Percentiles rank a stretch among this genome's conserved stretches.
Conservation (phyloP, 2,888 invertebrate species). For the Lordiphosa fenestrarum region DNA sequence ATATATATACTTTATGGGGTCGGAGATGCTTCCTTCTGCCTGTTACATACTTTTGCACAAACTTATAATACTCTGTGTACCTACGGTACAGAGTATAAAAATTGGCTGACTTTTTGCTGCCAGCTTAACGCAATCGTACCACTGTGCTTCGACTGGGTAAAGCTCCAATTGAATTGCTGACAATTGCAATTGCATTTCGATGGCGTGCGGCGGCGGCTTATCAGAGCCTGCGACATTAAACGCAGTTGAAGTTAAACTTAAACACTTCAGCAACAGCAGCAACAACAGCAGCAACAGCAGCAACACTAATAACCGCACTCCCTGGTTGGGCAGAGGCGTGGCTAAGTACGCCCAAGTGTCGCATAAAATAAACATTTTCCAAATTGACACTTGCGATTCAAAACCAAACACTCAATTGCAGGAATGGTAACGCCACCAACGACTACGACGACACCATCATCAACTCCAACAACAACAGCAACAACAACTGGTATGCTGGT, state of each 20-base stretch:
- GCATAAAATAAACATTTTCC: slow-evolving; percentile 75
- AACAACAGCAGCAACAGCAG: neutral
- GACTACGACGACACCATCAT: slow-evolving; percentile 46
- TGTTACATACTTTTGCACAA: too few relatives aligned
- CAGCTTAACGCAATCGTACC: fast-evolving
- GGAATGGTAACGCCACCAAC: slow-evolving; percentile 41
- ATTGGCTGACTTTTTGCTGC: too few relatives aligned
- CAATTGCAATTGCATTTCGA: slow-evolving; percentile 42
- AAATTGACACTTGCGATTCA: slow-evolving; percentile 75
- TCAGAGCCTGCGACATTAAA: slow-evolving; percentile 26
- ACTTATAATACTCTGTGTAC: too few relatives aligned
- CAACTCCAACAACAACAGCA: slow-evolving; percentile 30
- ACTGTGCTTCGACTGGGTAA: slow-evolving; percentile 27
- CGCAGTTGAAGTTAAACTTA: slow-evolving; percentile 5
- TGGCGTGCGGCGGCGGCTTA: slow-evolving; percentile 22
- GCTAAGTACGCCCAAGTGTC: slow-evolving; percentile 52
- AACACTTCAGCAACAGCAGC: slow-evolving; percentile 3
- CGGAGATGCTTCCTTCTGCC: too few relatives aligned
- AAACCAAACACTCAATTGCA: slow-evolving; percentile 61
- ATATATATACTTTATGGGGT: too few relatives aligned
- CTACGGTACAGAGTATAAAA: too few relatives aligned
- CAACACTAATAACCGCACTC: slow-evolving; percentile 4
- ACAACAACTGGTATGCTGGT: slow-evolving; percentile 5
- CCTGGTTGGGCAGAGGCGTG: slow-evolving; percentile 16
- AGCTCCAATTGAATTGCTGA: slow-evolving; percentile 56